These are phyloP conservation scores for Lycaena phlaeas DNA, from an alignment of 2,888 invertebrate genomes.

Conservation along the genomic window DNA sequence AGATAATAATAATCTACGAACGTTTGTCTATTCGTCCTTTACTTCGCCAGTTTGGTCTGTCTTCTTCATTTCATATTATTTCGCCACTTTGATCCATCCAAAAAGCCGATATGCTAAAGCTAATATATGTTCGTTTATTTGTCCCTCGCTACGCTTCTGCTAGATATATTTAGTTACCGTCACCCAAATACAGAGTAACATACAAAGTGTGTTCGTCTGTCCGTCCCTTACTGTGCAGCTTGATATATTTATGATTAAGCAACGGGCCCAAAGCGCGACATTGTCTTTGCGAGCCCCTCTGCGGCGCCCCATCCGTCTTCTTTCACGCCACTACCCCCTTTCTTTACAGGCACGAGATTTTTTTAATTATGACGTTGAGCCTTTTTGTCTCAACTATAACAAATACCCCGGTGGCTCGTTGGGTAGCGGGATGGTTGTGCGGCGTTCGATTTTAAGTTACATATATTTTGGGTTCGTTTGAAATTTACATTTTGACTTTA, in stretches of 20 bases:
- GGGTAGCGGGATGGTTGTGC: constrained; percentile 13
- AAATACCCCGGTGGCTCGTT: constrained; percentile 21
- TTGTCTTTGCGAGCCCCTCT: constrained; percentile 63
- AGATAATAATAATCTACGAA: too few species aligned
- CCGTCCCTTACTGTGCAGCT: constrained; percentile 35
- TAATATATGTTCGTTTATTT: too few species aligned
- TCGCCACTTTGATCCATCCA: too few species aligned
- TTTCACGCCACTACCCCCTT: constrained; percentile 66
- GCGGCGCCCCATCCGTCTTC: constrained; percentile 67
- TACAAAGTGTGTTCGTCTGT: constrained; percentile 22
- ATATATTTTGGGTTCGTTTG: neutral
- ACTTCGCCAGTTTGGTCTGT: too few species aligned
- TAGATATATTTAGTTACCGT: too few species aligned
- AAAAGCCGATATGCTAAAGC: too few species aligned
- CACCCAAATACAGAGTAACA: neutral
- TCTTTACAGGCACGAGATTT: constrained; percentile 69
- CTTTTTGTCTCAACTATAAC: constrained; percentile 58
- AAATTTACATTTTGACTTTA: too few species aligned
- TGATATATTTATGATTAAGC: constrained; percentile 73
- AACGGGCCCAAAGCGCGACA: constrained; percentile 59
- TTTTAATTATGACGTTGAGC: constrained; percentile 72
- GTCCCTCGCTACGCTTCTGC: too few species aligned
- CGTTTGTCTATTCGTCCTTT: too few species aligned
- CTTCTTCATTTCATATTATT: too few species aligned
- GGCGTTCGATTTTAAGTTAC: constrained; percentile 23